Evolutionary conservation across 2,113 vertebrate genomes (phyloP).

Genomic region (Rhodinocichla rosea): DNA sequence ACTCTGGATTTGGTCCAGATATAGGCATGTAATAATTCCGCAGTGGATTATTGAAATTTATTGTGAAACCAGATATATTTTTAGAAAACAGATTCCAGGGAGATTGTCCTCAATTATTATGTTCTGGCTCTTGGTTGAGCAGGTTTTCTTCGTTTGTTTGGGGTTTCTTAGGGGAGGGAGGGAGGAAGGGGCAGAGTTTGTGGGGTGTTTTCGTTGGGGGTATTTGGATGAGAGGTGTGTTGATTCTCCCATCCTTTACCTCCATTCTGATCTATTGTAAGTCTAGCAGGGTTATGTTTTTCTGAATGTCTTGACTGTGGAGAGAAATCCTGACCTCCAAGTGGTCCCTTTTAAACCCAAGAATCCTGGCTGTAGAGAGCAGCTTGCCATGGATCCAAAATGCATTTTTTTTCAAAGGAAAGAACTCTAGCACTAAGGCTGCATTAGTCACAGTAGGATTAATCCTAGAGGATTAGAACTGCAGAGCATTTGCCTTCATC

Average conservation of each 20-base stretch:
- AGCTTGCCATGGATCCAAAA: neutral
- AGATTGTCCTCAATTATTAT: neutral
- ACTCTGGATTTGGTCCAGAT: neutral
- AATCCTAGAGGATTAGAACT: neutral
- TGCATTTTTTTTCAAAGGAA: neutral
- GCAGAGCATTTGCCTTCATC: neutral
- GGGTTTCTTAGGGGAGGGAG: rapidly evolving
- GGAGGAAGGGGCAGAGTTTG: neutral
- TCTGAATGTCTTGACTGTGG: neutral
- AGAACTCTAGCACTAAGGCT: neutral
- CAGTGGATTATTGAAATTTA: neutral
- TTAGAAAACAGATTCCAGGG: neutral
- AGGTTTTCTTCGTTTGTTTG: neutral
- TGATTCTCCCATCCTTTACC: neutral
- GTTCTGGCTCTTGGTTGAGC: neutral
- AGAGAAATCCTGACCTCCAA: neutral
- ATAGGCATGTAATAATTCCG: neutral
- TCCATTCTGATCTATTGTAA: neutral
- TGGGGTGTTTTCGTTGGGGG: rapidly evolving
- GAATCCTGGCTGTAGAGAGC: neutral
- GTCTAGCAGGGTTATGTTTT: neutral
- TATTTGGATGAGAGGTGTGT: neutral
- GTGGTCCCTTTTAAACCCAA: neutral
- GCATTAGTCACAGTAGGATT: neutral
- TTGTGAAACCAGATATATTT: neutral